phyloP scores from a whole-genome alignment of 2,888 invertebrate species.

The Aphidoletes aphidimyza region DNA sequence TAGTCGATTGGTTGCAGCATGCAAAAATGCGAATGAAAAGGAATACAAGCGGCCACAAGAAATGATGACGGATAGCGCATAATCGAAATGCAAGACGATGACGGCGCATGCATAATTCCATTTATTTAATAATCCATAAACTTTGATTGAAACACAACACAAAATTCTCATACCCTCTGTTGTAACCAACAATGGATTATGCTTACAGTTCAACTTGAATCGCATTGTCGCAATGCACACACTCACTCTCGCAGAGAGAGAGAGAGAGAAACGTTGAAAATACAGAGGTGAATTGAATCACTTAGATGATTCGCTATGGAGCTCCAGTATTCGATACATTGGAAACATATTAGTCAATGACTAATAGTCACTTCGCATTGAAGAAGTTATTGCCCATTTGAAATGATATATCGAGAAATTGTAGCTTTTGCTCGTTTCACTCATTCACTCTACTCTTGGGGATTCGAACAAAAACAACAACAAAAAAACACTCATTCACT shows the following conservation, averaged over 20 bases:
- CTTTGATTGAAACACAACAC: conserved; percentile 43
- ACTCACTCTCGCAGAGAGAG: neutral
- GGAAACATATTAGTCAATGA: no score
- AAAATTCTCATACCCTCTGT: neutral
- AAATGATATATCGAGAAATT: no score
- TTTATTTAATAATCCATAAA: conserved; percentile 53
- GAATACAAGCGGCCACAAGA: neutral
- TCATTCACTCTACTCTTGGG: no score
- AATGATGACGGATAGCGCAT: conserved; percentile 34
- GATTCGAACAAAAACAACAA: no score
- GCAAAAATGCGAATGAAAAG: conserved; percentile 49
- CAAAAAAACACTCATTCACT: no score
- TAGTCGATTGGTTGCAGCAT: conserved; percentile 19
- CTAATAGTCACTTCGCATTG: no score
- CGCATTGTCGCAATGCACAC: neutral
- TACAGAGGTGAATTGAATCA: no score
- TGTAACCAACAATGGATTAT: neutral
- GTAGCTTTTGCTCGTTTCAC: no score
- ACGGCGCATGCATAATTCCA: conserved; percentile 1
- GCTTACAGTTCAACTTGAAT: neutral
- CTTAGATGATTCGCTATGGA: no score
- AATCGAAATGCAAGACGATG: conserved; percentile 10
- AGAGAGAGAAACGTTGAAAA: neutral
- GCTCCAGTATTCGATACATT: no score
- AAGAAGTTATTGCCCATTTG: no score